Evolutionary conservation across 2,888 invertebrate species (phyloP).

Genomic region (Drosophila parthenogenetica): DNA sequence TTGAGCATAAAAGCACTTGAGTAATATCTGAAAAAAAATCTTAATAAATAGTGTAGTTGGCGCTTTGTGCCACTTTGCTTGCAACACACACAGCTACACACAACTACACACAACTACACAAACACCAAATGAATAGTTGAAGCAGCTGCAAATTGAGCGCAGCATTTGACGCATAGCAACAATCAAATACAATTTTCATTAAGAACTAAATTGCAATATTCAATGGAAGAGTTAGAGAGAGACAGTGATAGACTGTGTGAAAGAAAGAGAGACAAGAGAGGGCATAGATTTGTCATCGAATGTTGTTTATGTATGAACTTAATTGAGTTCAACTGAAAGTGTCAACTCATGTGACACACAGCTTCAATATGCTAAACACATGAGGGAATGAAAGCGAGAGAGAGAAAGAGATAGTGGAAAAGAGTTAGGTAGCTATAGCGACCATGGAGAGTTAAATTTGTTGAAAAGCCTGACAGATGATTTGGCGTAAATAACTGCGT

Average conservation of each 20-base stretch:
- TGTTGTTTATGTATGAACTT: constrained; percentile 74
- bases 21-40: constrained; percentile 24
- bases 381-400: not conserved
- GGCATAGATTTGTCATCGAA: constrained; percentile 67
- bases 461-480: constrained; percentile 35
- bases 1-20: constrained; percentile 15
- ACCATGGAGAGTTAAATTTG: constrained; percentile 7
- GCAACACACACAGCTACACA: not conserved
- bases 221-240: not conserved
- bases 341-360: constrained; percentile 78
- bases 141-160: constrained; percentile 53
- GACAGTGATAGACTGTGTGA: not conserved
- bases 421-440: not conserved
- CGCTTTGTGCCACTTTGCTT: constrained; percentile 43
- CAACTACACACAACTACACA: not conserved
- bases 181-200: constrained; percentile 74
- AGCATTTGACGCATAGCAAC: constrained; percentile 65
- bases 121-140: not conserved
- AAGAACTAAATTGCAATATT: constrained; percentile 51
- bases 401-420: not conserved
- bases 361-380: constrained; percentile 47
- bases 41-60: constrained; percentile 47
- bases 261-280: constrained; percentile 16
- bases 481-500: constrained; percentile 39
- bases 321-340: constrained; percentile 83